Percentiles rank a stretch among this genome's conserved stretches.
These are phyloP conservation scores for Eustalomyia histrio DNA, from an alignment of 2,888 invertebrate species.

Conservation along the genomic window DNA sequence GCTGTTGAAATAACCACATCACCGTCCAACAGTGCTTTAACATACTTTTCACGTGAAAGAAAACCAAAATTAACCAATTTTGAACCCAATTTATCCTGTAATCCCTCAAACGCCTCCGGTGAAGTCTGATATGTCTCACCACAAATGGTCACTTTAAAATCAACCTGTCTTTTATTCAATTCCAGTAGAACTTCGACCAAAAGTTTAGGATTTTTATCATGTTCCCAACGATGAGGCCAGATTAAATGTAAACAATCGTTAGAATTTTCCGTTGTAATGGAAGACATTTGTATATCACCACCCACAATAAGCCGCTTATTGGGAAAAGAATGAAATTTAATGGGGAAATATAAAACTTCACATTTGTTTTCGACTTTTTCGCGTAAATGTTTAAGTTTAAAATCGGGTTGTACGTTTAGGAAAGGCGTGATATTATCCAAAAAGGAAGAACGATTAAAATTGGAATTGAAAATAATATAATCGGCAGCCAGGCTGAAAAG, in stretches of 20 bases:
- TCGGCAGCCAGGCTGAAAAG: slow-evolving; percentile 84
- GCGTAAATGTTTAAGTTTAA: slow-evolving; percentile 81
- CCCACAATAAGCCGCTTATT: slow-evolving; percentile 73
- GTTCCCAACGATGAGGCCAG: slow-evolving; percentile 90
- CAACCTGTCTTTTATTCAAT: slow-evolving; percentile 80
- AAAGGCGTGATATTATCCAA: slow-evolving; percentile 82
- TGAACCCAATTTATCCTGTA: slow-evolving; percentile 79
- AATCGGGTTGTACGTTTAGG: slow-evolving; percentile 84
- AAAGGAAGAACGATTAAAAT: slow-evolving; percentile 85
- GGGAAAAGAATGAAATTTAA: slow-evolving; percentile 80
- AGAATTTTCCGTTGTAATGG: slow-evolving; percentile 66
- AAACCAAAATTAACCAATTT: slow-evolving; percentile 83
- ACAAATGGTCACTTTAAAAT: slow-evolving; percentile 82
- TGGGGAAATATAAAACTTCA: slow-evolving; percentile 83
- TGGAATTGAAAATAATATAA: slow-evolving; percentile 85
- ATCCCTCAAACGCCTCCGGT: slow-evolving; percentile 82
- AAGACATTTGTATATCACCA: slow-evolving; percentile 67
- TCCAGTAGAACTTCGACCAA: slow-evolving; percentile 82
- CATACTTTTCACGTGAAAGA: slow-evolving; percentile 82
- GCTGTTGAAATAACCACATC: slow-evolving; percentile 87
- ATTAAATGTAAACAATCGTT: slow-evolving; percentile 81
- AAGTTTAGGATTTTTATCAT: slow-evolving; percentile 86
- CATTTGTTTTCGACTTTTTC: slow-evolving; percentile 82
- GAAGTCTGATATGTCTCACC: slow-evolving; percentile 83
- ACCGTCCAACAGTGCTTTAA: slow-evolving; percentile 80